Conservation (phyloP, 1,140 invertebrate genomes). For the Cotesia typhae region DNA sequence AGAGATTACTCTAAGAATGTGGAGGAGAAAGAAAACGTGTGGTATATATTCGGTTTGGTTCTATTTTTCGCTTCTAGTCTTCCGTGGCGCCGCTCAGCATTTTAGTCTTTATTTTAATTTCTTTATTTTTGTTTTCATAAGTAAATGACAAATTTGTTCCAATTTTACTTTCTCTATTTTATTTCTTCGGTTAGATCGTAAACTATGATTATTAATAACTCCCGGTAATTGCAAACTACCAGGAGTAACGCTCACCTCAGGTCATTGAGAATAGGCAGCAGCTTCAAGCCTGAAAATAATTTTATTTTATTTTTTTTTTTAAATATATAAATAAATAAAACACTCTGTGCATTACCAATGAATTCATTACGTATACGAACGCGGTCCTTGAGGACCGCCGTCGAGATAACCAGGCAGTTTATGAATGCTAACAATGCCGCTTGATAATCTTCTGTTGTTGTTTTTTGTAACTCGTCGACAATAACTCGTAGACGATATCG, state of each 20-base stretch:
- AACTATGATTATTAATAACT: too few relatives aligned
- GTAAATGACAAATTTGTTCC: conserved; percentile 22
- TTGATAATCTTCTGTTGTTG: conserved; percentile 85
- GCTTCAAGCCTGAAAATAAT: conserved; percentile 78
- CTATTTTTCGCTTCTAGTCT: conserved; percentile 51
- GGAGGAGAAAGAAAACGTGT: conserved; percentile 31
- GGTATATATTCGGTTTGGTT: conserved; percentile 46
- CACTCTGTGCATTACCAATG: conserved; percentile 73
- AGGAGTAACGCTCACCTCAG: conserved; percentile 72
- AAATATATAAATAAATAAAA: not conserved
- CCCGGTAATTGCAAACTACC: too few relatives aligned
- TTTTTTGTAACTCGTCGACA: conserved; percentile 84
- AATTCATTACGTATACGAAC: conserved; percentile 92
- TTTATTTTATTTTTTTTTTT: conserved; percentile 23
- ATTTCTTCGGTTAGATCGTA: not conserved
- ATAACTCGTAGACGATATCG: conserved; percentile 88
- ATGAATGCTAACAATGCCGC: conserved; percentile 91
- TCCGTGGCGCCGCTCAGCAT: conserved; percentile 40
- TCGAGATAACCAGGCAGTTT: conserved; percentile 95
- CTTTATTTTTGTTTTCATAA: not conserved
- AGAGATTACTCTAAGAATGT: conserved; percentile 52
- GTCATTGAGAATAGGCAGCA: conserved; percentile 82
- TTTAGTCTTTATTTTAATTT: not conserved
- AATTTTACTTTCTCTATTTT: conserved; percentile 32
- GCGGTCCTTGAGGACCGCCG: conserved; percentile 83